Percentiles rank a stretch among this genome's conserved stretches.
Evolutionary conservation across 2,113 vertebrate genomes (phyloP).

Genomic region (Protomyctophum bolini): DNA sequence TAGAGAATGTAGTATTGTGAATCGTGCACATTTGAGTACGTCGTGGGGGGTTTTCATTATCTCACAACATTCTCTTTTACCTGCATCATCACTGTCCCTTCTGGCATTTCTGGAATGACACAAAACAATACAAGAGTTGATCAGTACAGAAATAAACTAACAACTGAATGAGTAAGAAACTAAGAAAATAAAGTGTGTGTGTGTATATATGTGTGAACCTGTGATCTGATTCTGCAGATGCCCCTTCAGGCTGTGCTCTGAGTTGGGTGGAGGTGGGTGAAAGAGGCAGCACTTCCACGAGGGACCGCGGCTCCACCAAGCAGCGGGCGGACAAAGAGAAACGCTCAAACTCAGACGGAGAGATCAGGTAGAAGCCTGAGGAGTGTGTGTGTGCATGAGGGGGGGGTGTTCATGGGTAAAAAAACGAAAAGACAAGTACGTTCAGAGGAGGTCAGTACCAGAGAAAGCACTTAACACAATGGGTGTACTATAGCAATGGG

Average conservation of each 20-base stretch:
- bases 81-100: conserved; percentile 59
- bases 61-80: conserved; percentile 41
- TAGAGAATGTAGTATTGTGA: conserved; percentile 8
- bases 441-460: too few relatives aligned
- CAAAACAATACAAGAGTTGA: conserved; percentile 5
- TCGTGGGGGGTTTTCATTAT: not conserved
- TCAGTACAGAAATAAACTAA: not conserved
- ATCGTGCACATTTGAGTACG: conserved; percentile 45
- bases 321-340: conserved; percentile 93
- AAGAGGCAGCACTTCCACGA: conserved; percentile 79
- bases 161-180: not conserved
- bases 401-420: not conserved
- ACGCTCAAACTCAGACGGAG: conserved; percentile 95
- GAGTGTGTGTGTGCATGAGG: not conserved
- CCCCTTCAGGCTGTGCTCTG: conserved; percentile 64
- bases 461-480: too few relatives aligned
- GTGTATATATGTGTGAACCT: conserved; percentile 70
- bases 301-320: conserved; percentile 88
- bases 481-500: too few relatives aligned
- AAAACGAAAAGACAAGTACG: too few relatives aligned
- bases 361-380: conserved; percentile 96
- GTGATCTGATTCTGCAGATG: conserved; percentile 48
- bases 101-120: conserved; percentile 57
- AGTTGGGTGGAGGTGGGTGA: conserved; percentile 49
- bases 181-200: not conserved